Percentiles rank a stretch among this genome's conserved stretches.
These are phyloP conservation scores for Graptemys geographica DNA, from an alignment of 2,797 vertebrate species.

Conservation along the genomic window DNA sequence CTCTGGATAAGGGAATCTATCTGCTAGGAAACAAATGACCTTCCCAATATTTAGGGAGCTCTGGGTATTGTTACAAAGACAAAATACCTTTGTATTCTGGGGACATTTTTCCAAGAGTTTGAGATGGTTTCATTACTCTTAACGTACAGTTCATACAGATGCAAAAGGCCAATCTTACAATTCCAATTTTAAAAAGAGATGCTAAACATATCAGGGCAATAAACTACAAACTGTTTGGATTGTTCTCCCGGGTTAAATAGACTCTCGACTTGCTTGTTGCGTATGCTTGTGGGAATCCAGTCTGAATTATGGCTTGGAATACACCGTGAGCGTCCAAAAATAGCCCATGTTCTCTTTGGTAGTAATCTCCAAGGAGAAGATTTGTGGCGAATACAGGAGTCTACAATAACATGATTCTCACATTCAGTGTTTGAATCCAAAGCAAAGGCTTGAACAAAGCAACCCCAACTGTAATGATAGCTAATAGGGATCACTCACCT, in stretches of 20 bases:
- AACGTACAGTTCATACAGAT: conserved; percentile 51
- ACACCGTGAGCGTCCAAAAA: background rate
- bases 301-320: background rate
- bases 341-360: background rate
- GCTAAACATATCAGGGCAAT: conserved; percentile 33
- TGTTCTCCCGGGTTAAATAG: background rate
- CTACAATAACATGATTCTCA: background rate
- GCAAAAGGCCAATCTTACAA: conserved; percentile 57
- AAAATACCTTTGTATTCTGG: no score
- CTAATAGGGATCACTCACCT: rapidly evolving
- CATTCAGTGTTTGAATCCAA: background rate
- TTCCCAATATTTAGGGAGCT: conserved; percentile 65
- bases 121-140: conserved; percentile 56
- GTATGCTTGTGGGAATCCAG: background rate
- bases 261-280: conserved; percentile 1
- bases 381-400: rapidly evolving
- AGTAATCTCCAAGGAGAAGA: background rate
- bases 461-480: background rate
- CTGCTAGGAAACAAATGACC: conserved; percentile 75
- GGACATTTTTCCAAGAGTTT: no score
- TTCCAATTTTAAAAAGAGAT: conserved; percentile 45
- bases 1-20: conserved; percentile 71
- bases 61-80: conserved; percentile 73
- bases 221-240: conserved; percentile 46
- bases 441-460: background rate